Conservation (phyloP, 2,888 invertebrate species). For the Deroplatys truncata region DNA sequence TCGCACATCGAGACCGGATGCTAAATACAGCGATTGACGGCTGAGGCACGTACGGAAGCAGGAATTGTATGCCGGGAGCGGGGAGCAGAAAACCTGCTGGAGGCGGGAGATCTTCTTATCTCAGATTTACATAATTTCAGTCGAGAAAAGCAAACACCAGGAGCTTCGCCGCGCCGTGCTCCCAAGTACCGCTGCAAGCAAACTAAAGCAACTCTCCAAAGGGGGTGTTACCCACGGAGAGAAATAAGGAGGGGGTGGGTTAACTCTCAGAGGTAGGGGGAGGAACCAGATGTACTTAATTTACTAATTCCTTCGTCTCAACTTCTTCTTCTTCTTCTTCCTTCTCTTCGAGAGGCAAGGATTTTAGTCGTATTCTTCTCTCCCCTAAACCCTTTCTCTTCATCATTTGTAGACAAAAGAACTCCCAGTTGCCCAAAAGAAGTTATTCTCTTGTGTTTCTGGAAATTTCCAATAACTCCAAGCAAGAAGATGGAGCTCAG, state of each 20-base stretch:
- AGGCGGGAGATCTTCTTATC: constrained; percentile 17
- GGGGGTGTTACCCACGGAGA: constrained; percentile 10
- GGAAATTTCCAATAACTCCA: not conserved
- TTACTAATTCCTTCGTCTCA: not conserved
- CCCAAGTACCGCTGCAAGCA: not conserved
- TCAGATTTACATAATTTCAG: constrained; percentile 21
- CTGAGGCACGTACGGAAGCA: constrained; percentile 16
- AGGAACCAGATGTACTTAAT: constrained; percentile 14
- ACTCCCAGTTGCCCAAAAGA: not conserved
- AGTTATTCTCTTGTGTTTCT: not conserved
- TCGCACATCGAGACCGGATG: not conserved
- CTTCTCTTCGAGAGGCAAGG: not conserved
- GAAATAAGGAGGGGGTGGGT: not conserved
- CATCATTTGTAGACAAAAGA: not conserved
- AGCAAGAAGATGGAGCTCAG: not conserved
- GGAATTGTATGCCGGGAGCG: not conserved
- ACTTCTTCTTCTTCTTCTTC: not conserved
- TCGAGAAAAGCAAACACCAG: constrained; percentile 23
- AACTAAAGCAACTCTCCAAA: constrained; percentile 1
- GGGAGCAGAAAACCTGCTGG: not conserved
- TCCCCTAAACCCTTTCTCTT: not conserved
- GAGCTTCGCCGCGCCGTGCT: not conserved
- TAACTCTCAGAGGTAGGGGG: not conserved
- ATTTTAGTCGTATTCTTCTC: not conserved
- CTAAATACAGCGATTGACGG: constrained; percentile 23